Base-by-base conservation (phyloP, 2,797 vertebrate genomes). In the Takifugu ocellatus region DNA sequence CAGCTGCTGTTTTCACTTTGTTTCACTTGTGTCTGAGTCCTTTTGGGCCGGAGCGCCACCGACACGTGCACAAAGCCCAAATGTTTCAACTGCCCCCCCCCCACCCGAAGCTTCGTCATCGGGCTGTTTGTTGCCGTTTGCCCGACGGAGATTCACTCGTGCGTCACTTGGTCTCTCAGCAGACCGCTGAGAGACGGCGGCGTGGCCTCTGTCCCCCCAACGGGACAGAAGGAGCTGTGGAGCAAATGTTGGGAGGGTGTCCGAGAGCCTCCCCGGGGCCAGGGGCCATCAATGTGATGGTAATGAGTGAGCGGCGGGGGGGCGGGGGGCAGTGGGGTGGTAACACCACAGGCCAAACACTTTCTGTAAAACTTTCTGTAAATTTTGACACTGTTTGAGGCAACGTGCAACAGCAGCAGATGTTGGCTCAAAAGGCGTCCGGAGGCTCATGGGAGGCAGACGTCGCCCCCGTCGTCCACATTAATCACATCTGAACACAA, bases 161-260 rank as follows among this genome's bases (percentile, higher is more conserved):
- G 57, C 63, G 70, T 44, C n/a, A 17, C n/a, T 50, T 58, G 26
- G 42, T 46, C 21, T 12, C 26, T 49, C 61, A 39, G 51, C 52
- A 39, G 56, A 67, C 50, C 54, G 15, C 8, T 6, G 31, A 66
- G 39, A 49, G 68, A 59, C 48, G 63, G 44, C 55, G 43, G 50
- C 11, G 51, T 21, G 55, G 26, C 67, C 79, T 74, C 72, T 51
- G 69, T 76, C 36, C 73, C 79, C 71, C 58, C 79, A 72, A 65
- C 72, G 74, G 79, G 81, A 82, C 72, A 59, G 64, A 72, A 63
- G 67, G 69, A 76, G 72, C 68, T 57, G 63, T 59, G 59, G 78
- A 74, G 68, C 70, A 88, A 85, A 86, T 79, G 78, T 71, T 77
- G 54, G 47, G 53, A 60, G 66, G 54, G 64, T 73, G 75, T 70